phyloP scores from a whole-genome alignment of 2,113 vertebrate genomes.

The Hypanus sabinus region DNA sequence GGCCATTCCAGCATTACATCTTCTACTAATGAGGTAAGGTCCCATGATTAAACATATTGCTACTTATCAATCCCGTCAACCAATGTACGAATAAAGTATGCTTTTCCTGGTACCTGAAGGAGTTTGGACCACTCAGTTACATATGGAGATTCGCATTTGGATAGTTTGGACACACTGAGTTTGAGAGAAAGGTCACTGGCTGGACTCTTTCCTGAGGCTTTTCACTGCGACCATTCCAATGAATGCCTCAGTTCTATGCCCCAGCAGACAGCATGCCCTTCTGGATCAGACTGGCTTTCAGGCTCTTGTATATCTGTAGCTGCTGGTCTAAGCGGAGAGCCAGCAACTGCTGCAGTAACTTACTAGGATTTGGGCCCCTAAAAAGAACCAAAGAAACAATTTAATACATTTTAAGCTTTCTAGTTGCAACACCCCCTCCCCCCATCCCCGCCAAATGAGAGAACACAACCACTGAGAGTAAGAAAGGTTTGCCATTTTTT shows the following conservation, averaged over 20 bases:
- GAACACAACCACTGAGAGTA: neutral
- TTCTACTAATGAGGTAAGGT: neutral
- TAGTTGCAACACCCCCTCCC: too few relatives aligned
- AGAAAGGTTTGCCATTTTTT: neutral
- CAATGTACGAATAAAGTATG: neutral
- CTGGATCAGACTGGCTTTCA: slow-evolving; percentile 80
- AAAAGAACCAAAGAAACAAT: slow-evolving; percentile 30
- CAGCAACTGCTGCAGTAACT: slow-evolving; percentile 91
- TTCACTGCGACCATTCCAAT: slow-evolving; percentile 35
- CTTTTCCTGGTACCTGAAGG: neutral
- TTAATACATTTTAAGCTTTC: neutral
- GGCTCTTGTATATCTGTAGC: slow-evolving; percentile 87
- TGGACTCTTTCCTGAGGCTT: neutral
- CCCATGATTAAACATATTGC: slow-evolving; percentile 2
- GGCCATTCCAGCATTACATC: too few relatives aligned
- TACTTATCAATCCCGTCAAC: neutral
- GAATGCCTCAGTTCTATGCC: slow-evolving; percentile 54
- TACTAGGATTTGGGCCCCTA: slow-evolving; percentile 90
- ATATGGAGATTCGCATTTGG: neutral
- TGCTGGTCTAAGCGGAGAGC: slow-evolving; percentile 87
- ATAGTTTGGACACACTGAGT: neutral
- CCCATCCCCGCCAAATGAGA: neutral
- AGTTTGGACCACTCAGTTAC: neutral
- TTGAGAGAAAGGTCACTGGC: slow-evolving; percentile 10
- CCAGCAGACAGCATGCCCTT: slow-evolving; percentile 66